Base-by-base conservation (phyloP, 2,888 invertebrate genomes). In the Tetropium fuscum region DNA sequence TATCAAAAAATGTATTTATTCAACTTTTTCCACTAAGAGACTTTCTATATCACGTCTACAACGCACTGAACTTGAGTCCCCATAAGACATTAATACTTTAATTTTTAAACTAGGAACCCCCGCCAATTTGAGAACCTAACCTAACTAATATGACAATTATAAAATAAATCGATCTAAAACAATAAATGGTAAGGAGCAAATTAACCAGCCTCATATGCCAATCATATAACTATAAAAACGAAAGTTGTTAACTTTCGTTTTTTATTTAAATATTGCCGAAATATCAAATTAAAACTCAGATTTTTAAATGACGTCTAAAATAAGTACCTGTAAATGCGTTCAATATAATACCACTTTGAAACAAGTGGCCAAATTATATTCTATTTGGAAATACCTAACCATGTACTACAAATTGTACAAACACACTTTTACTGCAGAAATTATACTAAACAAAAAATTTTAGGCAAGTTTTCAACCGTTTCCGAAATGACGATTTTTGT, bases 81-180 rank as follows among this genome's bases (percentile, higher is more conserved):
- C n/a, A n/a, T n/a, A n/a, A n/a, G n/a, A n/a, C n/a, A n/a, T n/a
- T n/a, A n/a, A n/a, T n/a, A n/a, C n/a, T n/a, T n/a, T n/a, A n/a
- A n/a, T n/a, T n/a, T n/a, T n/a, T n/a, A n/a, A n/a, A n/a, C n/a
- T n/a, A n/a, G n/a, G n/a, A n/a, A n/a, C n/a, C n/a, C n/a, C n/a
- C n/a, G n/a, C n/a, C n/a, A n/a, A n/a, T n/a, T n/a, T n/a, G n/a
- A n/a, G n/a, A n/a, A n/a, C n/a, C n/a, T n/a, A n/a, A n/a, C n/a
- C n/a, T n/a, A n/a, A n/a, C n/a, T n/a, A n/a, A n/a, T n/a, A n/a
- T n/a, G n/a, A 41, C 20, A 41, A 41, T 19, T 18, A n/a, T 19
- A 19, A 19, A 41, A 20, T 41, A 19, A 41, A 41, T 41, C 11
- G 41, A 41, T 41, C 41, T 19, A 41, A 41, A 41, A 19, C 22